Base-by-base conservation (phyloP, 1,140 invertebrate species). In the Leptoteleia sp. region DNA sequence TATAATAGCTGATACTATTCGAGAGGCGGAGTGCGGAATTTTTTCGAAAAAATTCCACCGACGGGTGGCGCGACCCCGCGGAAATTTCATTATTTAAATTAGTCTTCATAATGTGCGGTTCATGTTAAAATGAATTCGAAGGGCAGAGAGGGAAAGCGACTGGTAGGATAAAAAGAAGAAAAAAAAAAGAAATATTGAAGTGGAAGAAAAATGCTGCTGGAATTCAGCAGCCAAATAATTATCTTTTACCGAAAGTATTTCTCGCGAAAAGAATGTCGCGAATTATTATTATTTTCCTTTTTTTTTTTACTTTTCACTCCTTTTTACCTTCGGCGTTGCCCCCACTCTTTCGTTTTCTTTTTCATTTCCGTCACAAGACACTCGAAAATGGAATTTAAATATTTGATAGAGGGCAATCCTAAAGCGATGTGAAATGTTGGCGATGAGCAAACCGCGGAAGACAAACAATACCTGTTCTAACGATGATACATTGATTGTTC, bases 331-430 rank as follows among this genome's bases (percentile, higher is more conserved):
- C 19, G 2, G 19, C 5, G 12, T 13, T 17, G 38, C 33, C 35
- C 48, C 1, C 22, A 5, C 19, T 16, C 7, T 7, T 12, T 27
- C 19, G 2, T 13, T 0, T 37, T 37, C 13, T 31, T 59, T 57
- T 48, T 47, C 33, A 13, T 17, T 55, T 55, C 35, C 9, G 15
- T 35, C 13, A 38, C 25, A 35, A 77, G 57, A 77, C 35, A 55
- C 38, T 70, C 65, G 70, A 67, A 80, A 80, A 72, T 76, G 72
- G 54, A 76, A 80, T 76, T 80, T 80, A 72, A 80, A 80, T 80
- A 76, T 72, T 79, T 80, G 48, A 76, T 68, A 50, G 17, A 37
- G 31, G 13, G 54, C 61, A 76, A 72, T 76, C 48, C 67, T 50
- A 76, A 76, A 73, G 31, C 43, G 71, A 67, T 42, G 48, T 57